Evolutionary conservation across 37 sponge, comb jelly and placozoan genomes (phyloP).

Genomic region (Bolinopsis microptera): DNA sequence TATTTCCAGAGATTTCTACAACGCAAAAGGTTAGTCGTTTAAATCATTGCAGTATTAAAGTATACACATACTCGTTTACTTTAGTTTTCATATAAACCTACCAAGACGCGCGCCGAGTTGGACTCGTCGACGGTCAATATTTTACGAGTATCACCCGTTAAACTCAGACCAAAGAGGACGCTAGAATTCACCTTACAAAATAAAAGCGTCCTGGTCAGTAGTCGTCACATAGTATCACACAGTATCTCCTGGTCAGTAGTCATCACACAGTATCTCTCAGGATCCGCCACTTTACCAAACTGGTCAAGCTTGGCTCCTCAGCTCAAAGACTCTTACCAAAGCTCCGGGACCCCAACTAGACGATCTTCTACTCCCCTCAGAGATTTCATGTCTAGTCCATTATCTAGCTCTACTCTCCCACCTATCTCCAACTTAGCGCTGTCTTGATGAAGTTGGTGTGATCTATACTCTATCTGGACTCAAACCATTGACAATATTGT

Average conservation of each 20-base stretch:
- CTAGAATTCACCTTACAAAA: too few relatives aligned
- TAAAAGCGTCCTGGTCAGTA: too few relatives aligned
- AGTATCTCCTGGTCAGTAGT: too few relatives aligned
- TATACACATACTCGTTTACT: not conserved
- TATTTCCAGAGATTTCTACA: slow-evolving; percentile 42
- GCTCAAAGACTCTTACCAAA: not conserved
- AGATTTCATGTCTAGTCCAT: slow-evolving; percentile 26
- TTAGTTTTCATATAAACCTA: too few relatives aligned
- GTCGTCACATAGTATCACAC: too few relatives aligned
- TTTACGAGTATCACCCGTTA: too few relatives aligned
- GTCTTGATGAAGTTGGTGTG: slow-evolving; percentile 17
- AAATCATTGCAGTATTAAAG: not conserved
- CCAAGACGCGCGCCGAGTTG: too few relatives aligned
- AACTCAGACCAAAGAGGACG: too few relatives aligned
- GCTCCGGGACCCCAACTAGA: not conserved
- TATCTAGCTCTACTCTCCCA: not conserved
- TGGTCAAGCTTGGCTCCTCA: slow-evolving; percentile 59
- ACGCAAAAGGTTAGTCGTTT: slow-evolving; percentile 23
- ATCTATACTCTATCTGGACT: too few relatives aligned
- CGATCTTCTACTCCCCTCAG: slow-evolving; percentile 14
- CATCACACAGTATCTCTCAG: too few relatives aligned
- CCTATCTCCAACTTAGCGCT: slow-evolving; percentile 26
- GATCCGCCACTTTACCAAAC: not conserved
- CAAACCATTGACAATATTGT: too few relatives aligned
- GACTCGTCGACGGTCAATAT: too few relatives aligned